Base-by-base conservation (phyloP, 1,140 invertebrate genomes). In the Grapholita molesta region DNA sequence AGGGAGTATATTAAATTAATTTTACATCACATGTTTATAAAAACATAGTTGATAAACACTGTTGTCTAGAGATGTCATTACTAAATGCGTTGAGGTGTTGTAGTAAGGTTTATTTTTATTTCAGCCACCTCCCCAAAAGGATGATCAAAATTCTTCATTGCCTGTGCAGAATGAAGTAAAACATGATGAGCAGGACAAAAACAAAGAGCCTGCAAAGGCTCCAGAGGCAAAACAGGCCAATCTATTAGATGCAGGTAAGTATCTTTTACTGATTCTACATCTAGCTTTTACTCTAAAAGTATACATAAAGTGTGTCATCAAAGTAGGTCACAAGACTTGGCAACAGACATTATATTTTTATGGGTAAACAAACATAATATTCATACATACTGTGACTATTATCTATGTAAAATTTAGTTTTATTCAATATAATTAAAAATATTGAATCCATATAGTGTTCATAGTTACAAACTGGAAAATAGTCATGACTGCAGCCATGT, bases 31-130 rank as follows among this genome's bases (percentile, higher is more conserved):
- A 30, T 61, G 28, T 57, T 8, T 61, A 15, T 30, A 28, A 61
- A 6, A 18, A 30, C n/a, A 0, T 24, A 1, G 21, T 57, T 28
- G n/a, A 3, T n/a, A 24, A 57, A n/a, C 53, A 25, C 53, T 23
- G 15, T 15, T 12, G 55, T 5, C 6, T 61, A 25, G 11, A 15
- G 18, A 15, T 30, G 55, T 30, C 53, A 57, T 57, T 9, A 67
- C n/a, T 25, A 18, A 35, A 11, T 18, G 66, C 25, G 66, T 73
- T 75, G 68, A 66, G 70, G 65, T 77, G 21, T 15, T 23, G 55
- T 23, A 68, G 83, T 81, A 79, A 82, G 83, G 76, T 74, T 68
- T 70, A 72, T 69, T 30, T 55, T 35, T 66, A 64, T 85, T 87
- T 73, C 74, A 90, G 88, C 70, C 69, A 21, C 74, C 70, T 73